Base-by-base conservation (phyloP, 2,888 invertebrate genomes). In the Neoitamus cyanurus region DNA sequence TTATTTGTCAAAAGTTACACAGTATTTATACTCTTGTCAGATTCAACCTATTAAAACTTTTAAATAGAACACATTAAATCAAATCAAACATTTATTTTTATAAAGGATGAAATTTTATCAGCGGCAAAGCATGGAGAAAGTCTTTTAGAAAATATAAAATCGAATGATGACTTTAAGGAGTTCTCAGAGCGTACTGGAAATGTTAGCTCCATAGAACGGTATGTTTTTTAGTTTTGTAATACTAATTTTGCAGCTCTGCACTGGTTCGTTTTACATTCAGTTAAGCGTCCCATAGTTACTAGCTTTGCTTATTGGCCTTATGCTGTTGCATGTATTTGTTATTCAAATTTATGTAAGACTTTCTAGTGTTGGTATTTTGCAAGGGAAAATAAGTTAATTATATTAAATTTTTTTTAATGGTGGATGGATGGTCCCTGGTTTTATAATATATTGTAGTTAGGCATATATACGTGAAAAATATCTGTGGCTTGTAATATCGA, bases 131-230 rank as follows among this genome's bases (percentile, higher is more conserved):
- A 98, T 90, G 99, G 99, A 80, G 97, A 98, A 91, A 94, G 95
- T 86, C 92, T 99, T 88, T 93, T 98, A 88, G 93, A 94, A 87
- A 94, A 94, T 91, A 95, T 96, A 88, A 93, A 95, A 89, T 92
- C 93, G 86, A 92, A 93, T 87, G 92, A 92, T 85, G 89, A 90
- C 85, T 88, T 90, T 9, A 94, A 93, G 91, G 94, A 94, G 90
- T 93, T 93, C 89, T 93, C 93, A 87, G 94, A 94, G 86, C 94
- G 95, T 89, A 94, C 95, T 85, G 96, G 96, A 89, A 98, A 98
- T 92, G 97, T 98, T 86, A 96, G 97, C 87, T 96, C 97, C 86
- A 95, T 98, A 87, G 97, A 98, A 92, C 95, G 97, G 96, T 97
- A 92, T 88, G 88, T 88, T 42, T 28, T 68, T 1, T 69, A 28